Evolutionary conservation across 2,113 vertebrate genomes (phyloP).

Genomic region (Platycercus adscitus): DNA sequence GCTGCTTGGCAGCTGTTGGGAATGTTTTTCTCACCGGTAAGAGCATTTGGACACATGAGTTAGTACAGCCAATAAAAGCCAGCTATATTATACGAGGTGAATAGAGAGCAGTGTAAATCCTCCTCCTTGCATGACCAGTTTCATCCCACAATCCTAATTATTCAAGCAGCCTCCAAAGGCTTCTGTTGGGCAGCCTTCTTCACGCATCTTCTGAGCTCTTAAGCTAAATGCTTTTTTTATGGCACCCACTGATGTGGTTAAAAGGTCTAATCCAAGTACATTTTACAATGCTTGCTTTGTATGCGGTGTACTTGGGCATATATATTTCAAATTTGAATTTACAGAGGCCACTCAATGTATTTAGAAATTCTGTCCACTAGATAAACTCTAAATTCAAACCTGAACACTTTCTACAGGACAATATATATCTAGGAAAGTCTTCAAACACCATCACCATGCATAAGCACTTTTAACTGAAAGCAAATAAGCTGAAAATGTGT

Average conservation of each 20-base stretch:
- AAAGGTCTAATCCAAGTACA: constrained; percentile 6
- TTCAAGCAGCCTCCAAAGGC: background rate
- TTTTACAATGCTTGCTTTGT: constrained; percentile 14
- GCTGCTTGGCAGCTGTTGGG: background rate
- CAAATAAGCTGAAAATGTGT: background rate
- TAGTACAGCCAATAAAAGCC: background rate
- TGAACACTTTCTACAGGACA: background rate
- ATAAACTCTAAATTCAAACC: background rate
- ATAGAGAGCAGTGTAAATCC: constrained; percentile 7
- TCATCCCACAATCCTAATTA: constrained; percentile 39
- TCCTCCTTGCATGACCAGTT: constrained; percentile 3
- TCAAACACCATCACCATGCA: background rate
- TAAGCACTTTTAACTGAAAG: constrained; percentile 3
- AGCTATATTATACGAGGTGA: background rate
- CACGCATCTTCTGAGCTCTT: background rate
- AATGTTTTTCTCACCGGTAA: background rate
- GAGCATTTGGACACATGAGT: background rate
- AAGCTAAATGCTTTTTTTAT: constrained; percentile 38
- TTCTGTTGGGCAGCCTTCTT: constrained; percentile 4
- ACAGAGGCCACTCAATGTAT: background rate
- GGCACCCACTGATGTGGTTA: constrained; percentile 4
- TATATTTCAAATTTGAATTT: background rate
- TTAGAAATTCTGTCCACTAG: background rate
- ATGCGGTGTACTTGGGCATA: background rate
- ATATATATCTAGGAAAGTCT: background rate